phyloP scores from a whole-genome alignment of 2,888 invertebrate species.

The Hofmannophila pseudospretella region DNA sequence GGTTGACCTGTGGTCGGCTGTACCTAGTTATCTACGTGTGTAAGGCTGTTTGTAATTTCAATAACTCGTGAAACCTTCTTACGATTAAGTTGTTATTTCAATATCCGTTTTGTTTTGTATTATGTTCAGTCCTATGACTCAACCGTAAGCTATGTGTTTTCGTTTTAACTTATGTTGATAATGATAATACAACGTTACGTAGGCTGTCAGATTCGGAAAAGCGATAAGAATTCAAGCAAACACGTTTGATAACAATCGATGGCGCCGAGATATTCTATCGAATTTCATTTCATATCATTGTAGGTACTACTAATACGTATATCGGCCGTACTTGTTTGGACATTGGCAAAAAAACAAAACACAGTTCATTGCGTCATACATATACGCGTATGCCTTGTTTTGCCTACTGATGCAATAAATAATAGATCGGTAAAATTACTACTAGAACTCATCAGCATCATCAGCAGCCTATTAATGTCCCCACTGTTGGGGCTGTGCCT shows the following conservation, averaged over 20 bases:
- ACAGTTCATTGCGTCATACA: background rate
- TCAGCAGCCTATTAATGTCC: no score
- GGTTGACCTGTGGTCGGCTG: no score
- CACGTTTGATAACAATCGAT: conserved; percentile 50
- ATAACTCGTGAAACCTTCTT: background rate
- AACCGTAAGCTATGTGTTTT: background rate
- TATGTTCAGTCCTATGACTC: no score
- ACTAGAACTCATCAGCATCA: no score
- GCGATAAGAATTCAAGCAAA: conserved; percentile 45
- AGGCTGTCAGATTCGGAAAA: conserved; percentile 31
- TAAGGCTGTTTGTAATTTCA: no score
- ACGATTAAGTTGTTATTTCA: background rate
- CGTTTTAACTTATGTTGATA: conserved; percentile 1
- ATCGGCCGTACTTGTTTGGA: conserved; percentile 1
- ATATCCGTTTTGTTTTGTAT: background rate
- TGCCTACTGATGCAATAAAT: no score
- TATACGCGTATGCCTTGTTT: no score
- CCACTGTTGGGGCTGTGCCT: no score
- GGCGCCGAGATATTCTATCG: conserved; percentile 40
- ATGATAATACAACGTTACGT: conserved; percentile 1
- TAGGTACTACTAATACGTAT: no score
- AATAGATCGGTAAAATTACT: no score
- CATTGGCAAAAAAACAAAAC: background rate
- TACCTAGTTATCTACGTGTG: no score
- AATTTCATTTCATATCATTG: conserved; percentile 1